Conservation (phyloP, 2,888 invertebrate species). For the Helobdella robusta region DNA sequence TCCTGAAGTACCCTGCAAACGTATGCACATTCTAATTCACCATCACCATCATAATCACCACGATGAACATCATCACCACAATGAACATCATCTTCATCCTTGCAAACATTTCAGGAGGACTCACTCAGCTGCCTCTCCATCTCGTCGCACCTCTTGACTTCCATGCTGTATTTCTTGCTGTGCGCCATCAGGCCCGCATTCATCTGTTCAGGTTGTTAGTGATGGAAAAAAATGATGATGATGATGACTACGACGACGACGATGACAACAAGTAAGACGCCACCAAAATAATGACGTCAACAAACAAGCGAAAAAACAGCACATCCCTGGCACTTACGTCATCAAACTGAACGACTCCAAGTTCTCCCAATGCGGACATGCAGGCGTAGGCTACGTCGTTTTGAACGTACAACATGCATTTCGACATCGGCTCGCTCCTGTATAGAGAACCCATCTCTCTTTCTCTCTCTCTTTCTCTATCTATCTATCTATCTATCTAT, state of each 20-base stretch:
- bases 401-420: constrained; percentile 21
- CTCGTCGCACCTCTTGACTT: constrained; percentile 93
- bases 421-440: constrained; percentile 19
- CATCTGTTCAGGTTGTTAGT: constrained; percentile 56
- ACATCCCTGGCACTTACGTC: constrained; percentile 10
- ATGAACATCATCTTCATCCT: background rate
- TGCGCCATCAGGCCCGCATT: constrained; percentile 96
- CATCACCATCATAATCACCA: background rate
- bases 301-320: too few species aligned
- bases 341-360: constrained; percentile 18
- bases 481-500: background rate
- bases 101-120: constrained; percentile 29
- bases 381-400: constrained; percentile 17
- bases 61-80: background rate
- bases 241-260: constrained; percentile 1
- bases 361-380: constrained; percentile 20
- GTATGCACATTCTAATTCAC: background rate
- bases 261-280: background rate
- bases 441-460: constrained; percentile 11
- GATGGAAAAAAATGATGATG: background rate
- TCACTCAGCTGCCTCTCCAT: constrained; percentile 88
- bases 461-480: too few species aligned
- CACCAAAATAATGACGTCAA: background rate
- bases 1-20: constrained; percentile 67
- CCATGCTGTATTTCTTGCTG: constrained; percentile 94